These are phyloP conservation scores for Protonemura montana DNA, from an alignment of 2,888 invertebrate species.

Conservation along the genomic window DNA sequence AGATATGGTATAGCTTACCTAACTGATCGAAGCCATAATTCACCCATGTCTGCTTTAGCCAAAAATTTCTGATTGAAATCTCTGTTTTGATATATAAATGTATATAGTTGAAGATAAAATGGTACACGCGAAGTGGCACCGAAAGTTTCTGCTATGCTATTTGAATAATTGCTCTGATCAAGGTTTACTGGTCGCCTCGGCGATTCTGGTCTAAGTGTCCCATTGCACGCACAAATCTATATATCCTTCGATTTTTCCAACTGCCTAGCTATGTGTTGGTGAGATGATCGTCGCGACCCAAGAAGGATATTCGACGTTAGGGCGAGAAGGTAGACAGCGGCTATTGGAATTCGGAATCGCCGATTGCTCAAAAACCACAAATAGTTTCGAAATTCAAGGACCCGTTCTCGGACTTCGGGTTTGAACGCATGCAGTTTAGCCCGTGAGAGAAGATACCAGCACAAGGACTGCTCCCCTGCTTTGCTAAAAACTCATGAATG, in stretches of 20 bases:
- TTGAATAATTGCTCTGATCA: background rate
- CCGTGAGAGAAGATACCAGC: no score
- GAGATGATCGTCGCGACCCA: no score
- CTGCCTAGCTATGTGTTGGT: background rate
- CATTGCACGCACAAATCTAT: conserved; percentile 5
- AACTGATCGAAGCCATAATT: background rate
- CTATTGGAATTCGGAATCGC: no score
- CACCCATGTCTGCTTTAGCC: background rate
- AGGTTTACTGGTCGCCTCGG: background rate
- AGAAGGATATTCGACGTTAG: no score
- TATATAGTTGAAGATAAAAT: background rate
- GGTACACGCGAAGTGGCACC: background rate
- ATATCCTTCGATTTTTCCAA: background rate
- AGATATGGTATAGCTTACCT: background rate
- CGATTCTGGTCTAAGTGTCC: background rate
- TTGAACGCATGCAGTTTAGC: no score
- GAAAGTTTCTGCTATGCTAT: background rate
- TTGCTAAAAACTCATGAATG: no score
- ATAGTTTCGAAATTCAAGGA: no score
- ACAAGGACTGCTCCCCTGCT: no score
- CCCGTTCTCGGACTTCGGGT: no score
- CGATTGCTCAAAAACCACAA: no score
- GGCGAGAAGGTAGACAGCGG: no score
- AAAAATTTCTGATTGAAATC: background rate
- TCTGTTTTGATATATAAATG: background rate